Percentiles rank a stretch among this genome's conserved stretches.
These are phyloP conservation scores for Cactoblastis cactorum DNA, from an alignment of 2,888 invertebrate genomes.

Conservation along the genomic window DNA sequence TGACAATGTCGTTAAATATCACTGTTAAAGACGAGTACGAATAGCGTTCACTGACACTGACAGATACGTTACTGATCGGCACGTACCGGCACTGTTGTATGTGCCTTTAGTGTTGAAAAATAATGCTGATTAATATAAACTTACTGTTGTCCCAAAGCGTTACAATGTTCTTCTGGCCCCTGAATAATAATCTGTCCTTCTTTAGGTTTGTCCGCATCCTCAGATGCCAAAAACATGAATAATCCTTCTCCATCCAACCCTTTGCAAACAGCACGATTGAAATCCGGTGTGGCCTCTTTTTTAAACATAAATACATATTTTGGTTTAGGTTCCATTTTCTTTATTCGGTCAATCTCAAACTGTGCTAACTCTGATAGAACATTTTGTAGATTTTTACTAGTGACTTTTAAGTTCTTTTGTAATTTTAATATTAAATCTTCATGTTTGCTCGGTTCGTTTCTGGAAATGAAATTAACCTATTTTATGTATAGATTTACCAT, in stretches of 20 bases:
- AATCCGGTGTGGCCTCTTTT: constrained; percentile 89
- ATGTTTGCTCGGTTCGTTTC: constrained; percentile 85
- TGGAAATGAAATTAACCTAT: constrained; percentile 42
- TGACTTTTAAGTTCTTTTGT: constrained; percentile 82
- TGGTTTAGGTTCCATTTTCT: constrained; percentile 61
- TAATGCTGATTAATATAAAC: constrained; percentile 30
- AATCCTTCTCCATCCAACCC: constrained; percentile 79
- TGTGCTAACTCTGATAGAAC: constrained; percentile 84
- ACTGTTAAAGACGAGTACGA: too few relatives aligned
- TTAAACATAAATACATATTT: constrained; percentile 81
- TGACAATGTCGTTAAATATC: too few relatives aligned
- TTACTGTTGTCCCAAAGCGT: constrained; percentile 81
- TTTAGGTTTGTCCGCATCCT: constrained; percentile 81
- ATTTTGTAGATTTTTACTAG: constrained; percentile 82
- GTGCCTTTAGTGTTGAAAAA: too few relatives aligned
- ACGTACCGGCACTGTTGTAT: too few relatives aligned
- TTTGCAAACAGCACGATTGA: constrained; percentile 83
- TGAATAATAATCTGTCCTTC: constrained; percentile 79
- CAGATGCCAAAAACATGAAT: constrained; percentile 84
- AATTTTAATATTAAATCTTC: constrained; percentile 86
- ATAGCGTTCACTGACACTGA: too few relatives aligned
- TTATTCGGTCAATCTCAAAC: constrained; percentile 83
- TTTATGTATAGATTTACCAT: too few relatives aligned
- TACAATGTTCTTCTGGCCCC: constrained; percentile 74
- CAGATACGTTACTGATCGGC: too few relatives aligned